phyloP scores from a whole-genome alignment of 2,113 vertebrate species.

The Malurus elegans region DNA sequence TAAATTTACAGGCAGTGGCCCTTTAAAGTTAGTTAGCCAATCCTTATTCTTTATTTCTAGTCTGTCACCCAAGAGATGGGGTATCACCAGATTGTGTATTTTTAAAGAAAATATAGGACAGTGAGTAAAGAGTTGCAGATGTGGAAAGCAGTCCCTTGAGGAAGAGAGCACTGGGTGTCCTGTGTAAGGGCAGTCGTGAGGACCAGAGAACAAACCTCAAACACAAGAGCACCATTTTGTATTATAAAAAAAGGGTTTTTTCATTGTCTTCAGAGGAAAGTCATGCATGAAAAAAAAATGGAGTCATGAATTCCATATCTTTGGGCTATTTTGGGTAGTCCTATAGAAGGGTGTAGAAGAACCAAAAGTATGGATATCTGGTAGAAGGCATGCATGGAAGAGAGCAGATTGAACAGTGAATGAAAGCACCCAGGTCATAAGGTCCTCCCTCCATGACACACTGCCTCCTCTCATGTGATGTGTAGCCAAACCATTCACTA shows the following conservation, averaged over 20 bases:
- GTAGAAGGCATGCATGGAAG: not conserved
- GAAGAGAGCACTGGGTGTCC: not conserved
- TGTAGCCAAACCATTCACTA: not conserved
- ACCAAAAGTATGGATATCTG: not conserved
- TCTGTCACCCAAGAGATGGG: not conserved
- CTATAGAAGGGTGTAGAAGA: not conserved
- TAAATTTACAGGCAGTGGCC: slow-evolving; percentile 42
- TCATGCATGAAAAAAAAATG: not conserved
- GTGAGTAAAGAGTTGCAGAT: not conserved
- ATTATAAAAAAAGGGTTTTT: not conserved
- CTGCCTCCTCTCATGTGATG: not conserved
- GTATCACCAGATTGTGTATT: not conserved
- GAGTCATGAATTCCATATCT: not conserved
- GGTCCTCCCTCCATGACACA: not conserved
- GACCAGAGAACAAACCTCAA: not conserved
- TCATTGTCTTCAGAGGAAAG: not conserved
- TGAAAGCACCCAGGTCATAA: accelerated
- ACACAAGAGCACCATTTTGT: not conserved
- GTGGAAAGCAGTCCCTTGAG: not conserved
- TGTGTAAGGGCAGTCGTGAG: not conserved
- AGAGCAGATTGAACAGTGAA: not conserved
- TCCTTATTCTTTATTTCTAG: slow-evolving; percentile 10
- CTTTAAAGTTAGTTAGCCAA: slow-evolving; percentile 22
- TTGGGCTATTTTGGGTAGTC: not conserved
- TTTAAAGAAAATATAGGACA: not conserved